These are phyloP conservation scores for Acomys russatus DNA, from an alignment of 2,797 vertebrate species.

Conservation along the genomic window DNA sequence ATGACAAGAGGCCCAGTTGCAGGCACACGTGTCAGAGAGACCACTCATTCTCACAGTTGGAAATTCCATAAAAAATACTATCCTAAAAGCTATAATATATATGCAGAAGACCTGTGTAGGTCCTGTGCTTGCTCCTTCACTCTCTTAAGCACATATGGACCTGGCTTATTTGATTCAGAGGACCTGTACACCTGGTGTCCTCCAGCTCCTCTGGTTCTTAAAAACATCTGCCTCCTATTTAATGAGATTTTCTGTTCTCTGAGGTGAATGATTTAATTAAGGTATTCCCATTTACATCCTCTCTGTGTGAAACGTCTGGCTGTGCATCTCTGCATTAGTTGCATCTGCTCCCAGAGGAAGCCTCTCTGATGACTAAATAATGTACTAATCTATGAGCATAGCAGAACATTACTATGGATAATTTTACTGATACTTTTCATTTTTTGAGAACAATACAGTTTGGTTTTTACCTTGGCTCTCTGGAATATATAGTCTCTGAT, in stretches of 20 bases:
- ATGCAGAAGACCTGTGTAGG: not conserved
- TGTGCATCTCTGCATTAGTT: no score
- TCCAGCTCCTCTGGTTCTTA: no score
- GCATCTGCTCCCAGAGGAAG: not conserved
- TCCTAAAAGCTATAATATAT: not conserved
- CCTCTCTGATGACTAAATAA: not conserved
- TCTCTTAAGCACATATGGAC: not conserved
- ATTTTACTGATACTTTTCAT: no score
- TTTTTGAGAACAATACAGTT: no score
- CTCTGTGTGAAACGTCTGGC: not conserved
- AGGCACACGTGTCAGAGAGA: not conserved
- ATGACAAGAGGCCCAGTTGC: not conserved
- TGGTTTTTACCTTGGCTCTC: not conserved
- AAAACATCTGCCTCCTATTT: no score
- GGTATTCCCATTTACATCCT: not conserved
- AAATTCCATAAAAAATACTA: not conserved
- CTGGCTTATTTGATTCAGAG: no score
- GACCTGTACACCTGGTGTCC: no score
- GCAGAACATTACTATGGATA: not conserved
- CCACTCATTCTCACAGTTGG: not conserved
- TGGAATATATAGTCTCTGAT: no score
- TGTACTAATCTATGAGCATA: not conserved
- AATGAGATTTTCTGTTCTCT: not conserved
- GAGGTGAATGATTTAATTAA: not conserved
- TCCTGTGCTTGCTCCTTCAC: not conserved